Percentiles rank a stretch among this genome's conserved stretches.
phyloP scores from a whole-genome alignment of 2,113 vertebrate species.

The rat (Rattus norvegicus) region GRCr8 NC_086019.1:33171001-33171500 shows the following conservation, averaged over 20 bases:
- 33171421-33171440: constrained; percentile 22
- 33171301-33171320: constrained; percentile 78
- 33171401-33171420: constrained; percentile 74
- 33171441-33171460: background rate
- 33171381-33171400: constrained; percentile 66
- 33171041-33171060: background rate
- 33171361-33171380: constrained; percentile 78
- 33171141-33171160: fast-evolving
- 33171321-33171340: constrained; percentile 68
- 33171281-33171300: constrained; percentile 73
- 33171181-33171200: background rate
- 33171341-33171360: constrained; percentile 79
- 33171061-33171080: background rate
- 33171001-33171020: fast-evolving
- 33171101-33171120: fast-evolving
- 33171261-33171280: constrained; percentile 70
- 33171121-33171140: background rate
- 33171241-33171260: constrained; percentile 32
- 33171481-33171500: background rate
- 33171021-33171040: fast-evolving
- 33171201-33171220: background rate
- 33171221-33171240: background rate
- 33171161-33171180: fast-evolving
- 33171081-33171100: fast-evolving
- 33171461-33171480: background rate